Conservation (phyloP, 2,797 vertebrate genomes). For the Sebastolobus altivelis region DNA sequence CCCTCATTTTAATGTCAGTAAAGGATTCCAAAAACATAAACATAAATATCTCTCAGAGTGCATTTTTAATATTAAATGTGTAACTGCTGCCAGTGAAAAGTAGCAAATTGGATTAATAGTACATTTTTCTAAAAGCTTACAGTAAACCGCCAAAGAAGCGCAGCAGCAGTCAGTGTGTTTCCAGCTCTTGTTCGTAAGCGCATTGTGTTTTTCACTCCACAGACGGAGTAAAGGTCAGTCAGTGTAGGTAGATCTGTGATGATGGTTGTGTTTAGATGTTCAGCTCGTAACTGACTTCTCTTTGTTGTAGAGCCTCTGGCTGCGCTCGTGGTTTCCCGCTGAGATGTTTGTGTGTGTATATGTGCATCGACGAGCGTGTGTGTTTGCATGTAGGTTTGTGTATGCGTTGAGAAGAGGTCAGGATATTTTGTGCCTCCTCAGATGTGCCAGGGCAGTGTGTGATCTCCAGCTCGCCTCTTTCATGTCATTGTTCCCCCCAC, state of each 20-base stretch:
- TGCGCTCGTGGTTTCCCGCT: slow-evolving; percentile 9
- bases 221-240: slow-evolving; percentile 67
- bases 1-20: background rate
- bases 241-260: slow-evolving; percentile 65
- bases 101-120: background rate
- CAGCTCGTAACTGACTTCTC: slow-evolving; percentile 49
- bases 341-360: slow-evolving; percentile 31
- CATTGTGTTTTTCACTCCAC: slow-evolving; percentile 45
- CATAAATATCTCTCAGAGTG: background rate
- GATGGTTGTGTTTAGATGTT: slow-evolving; percentile 66
- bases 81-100: background rate
- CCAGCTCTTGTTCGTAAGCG: slow-evolving; percentile 27
- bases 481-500: slow-evolving; percentile 83
- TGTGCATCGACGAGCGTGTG: slow-evolving; percentile 22
- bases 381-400: slow-evolving; percentile 19
- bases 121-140: background rate
- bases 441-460: slow-evolving; percentile 79
- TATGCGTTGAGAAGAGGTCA: slow-evolving; percentile 70
- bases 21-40: background rate
- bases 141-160: background rate
- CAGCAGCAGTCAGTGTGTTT: background rate
- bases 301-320: slow-evolving; percentile 67
- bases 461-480: slow-evolving; percentile 83
- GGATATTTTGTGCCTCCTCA: slow-evolving; percentile 79
- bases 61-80: background rate